phyloP scores from a whole-genome alignment of 2,113 vertebrate species.

The Porphyrio hochstetteri region DNA sequence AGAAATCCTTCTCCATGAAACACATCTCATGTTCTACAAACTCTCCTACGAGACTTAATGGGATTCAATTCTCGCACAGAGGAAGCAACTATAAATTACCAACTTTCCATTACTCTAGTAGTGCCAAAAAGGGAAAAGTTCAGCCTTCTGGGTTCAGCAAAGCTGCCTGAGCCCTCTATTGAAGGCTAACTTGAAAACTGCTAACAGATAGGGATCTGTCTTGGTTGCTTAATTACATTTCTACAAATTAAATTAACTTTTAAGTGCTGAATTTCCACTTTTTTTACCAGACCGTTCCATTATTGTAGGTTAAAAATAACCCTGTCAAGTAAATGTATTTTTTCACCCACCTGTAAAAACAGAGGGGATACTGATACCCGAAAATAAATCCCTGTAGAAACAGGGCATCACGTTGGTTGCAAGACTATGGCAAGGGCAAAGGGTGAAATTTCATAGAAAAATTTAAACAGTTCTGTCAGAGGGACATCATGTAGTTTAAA shows the following conservation, averaged over 20 bases:
- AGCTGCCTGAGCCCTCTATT: not conserved
- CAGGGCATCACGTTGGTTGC: not conserved
- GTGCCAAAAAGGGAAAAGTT: slow-evolving; percentile 1
- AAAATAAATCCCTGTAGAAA: slow-evolving; percentile 35
- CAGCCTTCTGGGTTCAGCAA: not conserved
- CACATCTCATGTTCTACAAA: not conserved
- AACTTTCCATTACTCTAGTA: not conserved
- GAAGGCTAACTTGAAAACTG: not conserved
- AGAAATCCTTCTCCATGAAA: not conserved
- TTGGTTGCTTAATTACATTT: not conserved
- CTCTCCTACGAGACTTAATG: not conserved
- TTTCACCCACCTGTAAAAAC: slow-evolving; percentile 47
- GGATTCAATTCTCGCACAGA: not conserved
- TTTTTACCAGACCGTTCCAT: not conserved
- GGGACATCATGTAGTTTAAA: not conserved
- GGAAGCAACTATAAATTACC: not conserved
- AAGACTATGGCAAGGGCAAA: not conserved
- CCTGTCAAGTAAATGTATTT: not conserved
- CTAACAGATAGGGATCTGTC: not conserved
- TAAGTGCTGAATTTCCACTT: slow-evolving; percentile 1
- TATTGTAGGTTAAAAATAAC: not conserved
- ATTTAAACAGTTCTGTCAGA: not conserved
- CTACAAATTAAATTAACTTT: slow-evolving; percentile 27
- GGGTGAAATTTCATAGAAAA: not conserved
- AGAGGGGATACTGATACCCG: not conserved